Evolutionary conservation across 1,140 invertebrate genomes (phyloP), one percentile per base, ranked within the genome.

Genomic region (Wasmannia auropunctata): DNA sequence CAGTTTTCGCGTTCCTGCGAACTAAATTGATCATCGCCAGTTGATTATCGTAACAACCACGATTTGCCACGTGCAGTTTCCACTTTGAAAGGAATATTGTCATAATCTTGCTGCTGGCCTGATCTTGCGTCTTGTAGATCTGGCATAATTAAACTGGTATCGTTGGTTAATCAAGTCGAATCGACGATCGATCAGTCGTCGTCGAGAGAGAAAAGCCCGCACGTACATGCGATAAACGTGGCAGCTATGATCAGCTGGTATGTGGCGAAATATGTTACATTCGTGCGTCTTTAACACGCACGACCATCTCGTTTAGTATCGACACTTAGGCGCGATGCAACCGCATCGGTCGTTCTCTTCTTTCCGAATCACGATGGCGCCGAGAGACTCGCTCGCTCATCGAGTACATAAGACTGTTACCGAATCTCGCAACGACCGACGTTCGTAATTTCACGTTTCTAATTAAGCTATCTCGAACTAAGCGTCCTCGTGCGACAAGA

Each of bases 391-490:
- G 49, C 77, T 69, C 77, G 60, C 67, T 58, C 79, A 72, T 74
- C 67, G 79, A 83, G n/a, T n/a, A n/a, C n/a, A n/a, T 83, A 83
- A 83, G 79, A 83, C 79, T 83, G 79, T 58, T 83, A 83, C 40
- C 37, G 79, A 83, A 83, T 83, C 79, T 72, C 67, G 67, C 79
- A 83, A 83, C 67, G 79, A 83, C 28, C 79, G 79, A 83, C 51
- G 51, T 83, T 70, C 67, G 79, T 83, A 83, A 83, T 72, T 46
- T 72, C 77, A 51, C 77, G 77, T 80, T 81, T 83, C 54, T 83
- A 83, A 46, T 83, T 83, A 74, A 83, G 79, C 79, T 79, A 79
- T n/a, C 19, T 76, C 25, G 60, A 67, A 46, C 22, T 67, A 63
- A 63, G 25, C 11, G 40, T 31, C 22, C 79, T 40, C 65, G 79